These are phyloP conservation scores for Halichondria panicea DNA, from an alignment of 37 sponge, comb jelly and placozoan genomes.

Conservation along the genomic window DNA sequence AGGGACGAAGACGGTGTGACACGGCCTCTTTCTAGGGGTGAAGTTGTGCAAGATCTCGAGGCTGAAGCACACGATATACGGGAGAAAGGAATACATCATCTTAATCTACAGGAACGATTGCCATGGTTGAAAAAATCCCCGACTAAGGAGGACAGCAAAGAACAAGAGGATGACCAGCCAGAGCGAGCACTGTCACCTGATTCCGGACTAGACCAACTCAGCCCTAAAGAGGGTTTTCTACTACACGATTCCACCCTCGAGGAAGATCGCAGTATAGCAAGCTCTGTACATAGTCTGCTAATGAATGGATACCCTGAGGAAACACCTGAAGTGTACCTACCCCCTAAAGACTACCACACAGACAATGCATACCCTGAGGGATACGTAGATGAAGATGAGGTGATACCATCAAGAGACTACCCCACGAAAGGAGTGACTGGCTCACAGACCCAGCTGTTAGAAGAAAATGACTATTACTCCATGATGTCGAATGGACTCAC, in stretches of 20 bases:
- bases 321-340: slow-evolving; percentile 5
- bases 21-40: not conserved
- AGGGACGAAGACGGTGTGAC: not conserved
- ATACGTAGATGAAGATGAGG: too few relatives aligned
- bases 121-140: not conserved
- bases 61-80: not conserved
- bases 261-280: too few relatives aligned
- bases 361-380: too few relatives aligned
- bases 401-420: not conserved
- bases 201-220: too few relatives aligned
- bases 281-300: too few relatives aligned
- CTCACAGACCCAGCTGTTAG: not conserved
- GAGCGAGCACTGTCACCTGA: too few relatives aligned
- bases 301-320: not conserved
- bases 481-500: slow-evolving; percentile 6
- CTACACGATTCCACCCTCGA: too few relatives aligned
- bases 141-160: not conserved
- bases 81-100: not conserved
- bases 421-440: slow-evolving; percentile 2
- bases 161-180: too few relatives aligned
- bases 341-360: slow-evolving; percentile 16
- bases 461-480: slow-evolving; percentile 11
- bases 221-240: too few relatives aligned
- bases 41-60: not conserved
- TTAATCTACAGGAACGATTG: not conserved